phyloP scores from a whole-genome alignment of 2,888 invertebrate genomes.

The Patella ulyssiponensis region DNA sequence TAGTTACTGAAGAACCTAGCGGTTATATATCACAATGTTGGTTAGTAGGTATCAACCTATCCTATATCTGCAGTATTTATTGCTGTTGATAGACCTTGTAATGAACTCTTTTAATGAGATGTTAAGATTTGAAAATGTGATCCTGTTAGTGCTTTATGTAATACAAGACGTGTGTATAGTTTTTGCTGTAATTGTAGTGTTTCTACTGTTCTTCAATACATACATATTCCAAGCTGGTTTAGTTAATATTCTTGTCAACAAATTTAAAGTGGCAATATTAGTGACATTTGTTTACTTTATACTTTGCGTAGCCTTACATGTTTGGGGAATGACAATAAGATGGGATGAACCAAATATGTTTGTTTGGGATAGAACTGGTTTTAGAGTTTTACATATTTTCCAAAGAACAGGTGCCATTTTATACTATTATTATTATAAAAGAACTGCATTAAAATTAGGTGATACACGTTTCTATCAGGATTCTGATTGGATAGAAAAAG shows the following conservation, averaged over 20 bases:
- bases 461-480: too few species aligned
- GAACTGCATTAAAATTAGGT: too few species aligned
- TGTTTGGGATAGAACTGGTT: slow-evolving; percentile 78
- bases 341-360: slow-evolving; percentile 80
- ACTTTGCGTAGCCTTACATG: slow-evolving; percentile 84
- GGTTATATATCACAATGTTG: slow-evolving; percentile 55
- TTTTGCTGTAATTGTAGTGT: slow-evolving; percentile 84
- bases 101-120: slow-evolving; percentile 84
- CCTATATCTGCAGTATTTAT: slow-evolving; percentile 79
- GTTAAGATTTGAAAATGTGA: slow-evolving; percentile 79
- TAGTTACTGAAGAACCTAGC: too few species aligned
- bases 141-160: slow-evolving; percentile 80
- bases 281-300: slow-evolving; percentile 83
- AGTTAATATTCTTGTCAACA: slow-evolving; percentile 84
- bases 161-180: slow-evolving; percentile 91
- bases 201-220: slow-evolving; percentile 91
- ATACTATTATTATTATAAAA: too few species aligned
- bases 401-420: slow-evolving; percentile 90
- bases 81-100: slow-evolving; percentile 81
- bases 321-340: slow-evolving; percentile 82
- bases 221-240: slow-evolving; percentile 93
- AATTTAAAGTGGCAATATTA: slow-evolving; percentile 83
- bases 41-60: slow-evolving; percentile 75
- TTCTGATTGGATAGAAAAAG: too few species aligned
- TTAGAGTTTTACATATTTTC: slow-evolving; percentile 82